Evolutionary conservation across 2,888 invertebrate genomes (phyloP).

Genomic region (Trissolcus japonicus): DNA sequence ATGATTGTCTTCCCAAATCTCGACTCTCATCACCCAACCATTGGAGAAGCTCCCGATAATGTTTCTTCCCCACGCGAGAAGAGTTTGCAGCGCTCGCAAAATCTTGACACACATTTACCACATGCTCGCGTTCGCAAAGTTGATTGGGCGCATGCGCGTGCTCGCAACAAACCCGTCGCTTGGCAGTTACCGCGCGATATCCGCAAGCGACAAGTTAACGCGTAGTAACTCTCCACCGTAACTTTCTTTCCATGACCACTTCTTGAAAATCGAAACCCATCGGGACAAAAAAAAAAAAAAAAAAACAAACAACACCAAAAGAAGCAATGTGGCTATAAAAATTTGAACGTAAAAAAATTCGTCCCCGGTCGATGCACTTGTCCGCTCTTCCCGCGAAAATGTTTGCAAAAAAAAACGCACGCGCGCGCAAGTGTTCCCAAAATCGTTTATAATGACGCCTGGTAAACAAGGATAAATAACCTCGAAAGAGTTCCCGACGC

Average conservation of each 20-base stretch:
- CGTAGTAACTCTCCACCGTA: constrained; percentile 11
- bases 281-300: background rate
- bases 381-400: constrained; percentile 7
- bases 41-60: background rate
- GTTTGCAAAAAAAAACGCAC: background rate
- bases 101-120: constrained; percentile 38
- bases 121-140: background rate
- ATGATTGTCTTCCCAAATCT: constrained; percentile 4
- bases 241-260: too few relatives aligned
- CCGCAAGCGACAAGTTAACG: constrained; percentile 35
- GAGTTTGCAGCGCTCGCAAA: constrained; percentile 11
- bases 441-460: constrained; percentile 6
- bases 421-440: constrained; percentile 21
- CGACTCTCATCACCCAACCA: background rate
- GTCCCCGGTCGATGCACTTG: background rate
- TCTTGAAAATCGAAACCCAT: too few relatives aligned
- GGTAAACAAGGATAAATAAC: constrained; percentile 22
- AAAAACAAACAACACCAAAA: background rate
- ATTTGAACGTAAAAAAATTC: too few relatives aligned
- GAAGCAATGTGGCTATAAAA: too few relatives aligned
- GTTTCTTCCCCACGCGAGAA: background rate
- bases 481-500: background rate
- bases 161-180: constrained; percentile 21
- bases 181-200: constrained; percentile 42
- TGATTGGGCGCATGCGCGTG: constrained; percentile 26